Base-by-base conservation (phyloP, 1,140 invertebrate species). In the Rhynchophorus ferrugineus region DNA sequence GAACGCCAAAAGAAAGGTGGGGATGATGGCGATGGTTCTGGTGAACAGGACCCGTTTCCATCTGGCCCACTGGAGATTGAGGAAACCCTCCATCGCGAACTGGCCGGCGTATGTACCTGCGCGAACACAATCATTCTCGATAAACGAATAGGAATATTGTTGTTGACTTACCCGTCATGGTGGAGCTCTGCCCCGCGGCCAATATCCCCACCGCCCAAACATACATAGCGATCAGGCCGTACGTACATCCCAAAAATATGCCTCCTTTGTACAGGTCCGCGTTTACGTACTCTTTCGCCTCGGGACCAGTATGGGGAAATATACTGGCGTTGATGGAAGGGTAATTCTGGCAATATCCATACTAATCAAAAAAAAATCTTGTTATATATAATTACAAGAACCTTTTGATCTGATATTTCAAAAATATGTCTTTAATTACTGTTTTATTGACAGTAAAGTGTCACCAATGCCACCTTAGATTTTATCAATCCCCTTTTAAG, bases 181-280 rank as follows among this genome's bases (percentile, higher is more conserved):
- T 95, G n/a, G 88, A 92, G 60, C 85, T 89, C 68, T 95, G 90
- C 22, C 91, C 91, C 47, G 90, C 89, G 36, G 91, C 91, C 52
- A 95, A 71, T 64, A 95, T 92, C 37, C 91, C 91, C 35, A 94
- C 75, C 1, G 84, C 90, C 91, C 91, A 95, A 60, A 95, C 88
- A 61, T 91, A 90, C 81, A 93, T 85, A 1, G 89, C 87, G 1
- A 76, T 73, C 1, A 79, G 63, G 5, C 91, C 91, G 71, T 89
- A 95, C 44, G 82, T 75, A 68, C 90, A 94, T 8, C 91, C 91
- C 3, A 95, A 73, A 62, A 86, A 92, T 24, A 92, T 78, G 5
- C 89, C 90, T 36, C 87, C 87, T 64, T 82, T 88, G 62, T 87
- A 92, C 24, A 93, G 78, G 72, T 91, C 85, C 8, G 85, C 83